Evolutionary conservation across 35 echinoderm and acorn worm species (phyloP).

Genomic region (Patiria miniata): DNA sequence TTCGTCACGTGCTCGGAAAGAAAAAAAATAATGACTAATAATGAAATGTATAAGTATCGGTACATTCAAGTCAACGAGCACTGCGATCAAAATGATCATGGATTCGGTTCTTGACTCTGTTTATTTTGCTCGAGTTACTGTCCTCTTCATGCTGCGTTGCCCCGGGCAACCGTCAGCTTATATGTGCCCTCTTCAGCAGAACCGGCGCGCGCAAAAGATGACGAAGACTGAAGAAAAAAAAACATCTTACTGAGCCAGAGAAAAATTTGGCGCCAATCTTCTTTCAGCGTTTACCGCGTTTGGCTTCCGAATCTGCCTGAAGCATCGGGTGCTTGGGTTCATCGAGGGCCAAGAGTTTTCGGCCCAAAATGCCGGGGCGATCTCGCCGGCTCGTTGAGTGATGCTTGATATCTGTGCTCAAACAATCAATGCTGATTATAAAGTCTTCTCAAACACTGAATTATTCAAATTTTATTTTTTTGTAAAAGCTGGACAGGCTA

Average conservation of each 20-base stretch:
- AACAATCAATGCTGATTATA: slow-evolving; percentile 15
- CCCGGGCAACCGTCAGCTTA: neutral
- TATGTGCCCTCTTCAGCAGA: slow-evolving; percentile 1
- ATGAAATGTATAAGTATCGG: too few species aligned
- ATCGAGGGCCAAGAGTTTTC: neutral
- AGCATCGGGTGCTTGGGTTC: neutral
- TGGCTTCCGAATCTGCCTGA: neutral
- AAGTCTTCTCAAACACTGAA: neutral
- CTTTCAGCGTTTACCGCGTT: neutral
- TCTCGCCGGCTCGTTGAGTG: neutral
- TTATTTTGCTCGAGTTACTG: slow-evolving; percentile 17
- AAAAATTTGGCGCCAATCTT: slow-evolving; percentile 9
- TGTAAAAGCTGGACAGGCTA: too few species aligned
- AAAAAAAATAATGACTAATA: too few species aligned
- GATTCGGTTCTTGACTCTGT: neutral
- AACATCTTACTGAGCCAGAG: too few species aligned
- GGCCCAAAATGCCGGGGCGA: too few species aligned
- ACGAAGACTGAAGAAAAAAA: too few species aligned
- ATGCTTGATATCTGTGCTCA: slow-evolving; percentile 20
- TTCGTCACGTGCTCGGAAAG: too few species aligned
- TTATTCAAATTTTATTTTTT: neutral
- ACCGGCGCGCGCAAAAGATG: too few species aligned
- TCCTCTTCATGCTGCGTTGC: slow-evolving; percentile 2
- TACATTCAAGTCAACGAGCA: too few species aligned
- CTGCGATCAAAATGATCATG: too few species aligned